These are phyloP conservation scores for Netelia melanura DNA, from an alignment of 2,888 invertebrate species.

Conservation along the genomic window DNA sequence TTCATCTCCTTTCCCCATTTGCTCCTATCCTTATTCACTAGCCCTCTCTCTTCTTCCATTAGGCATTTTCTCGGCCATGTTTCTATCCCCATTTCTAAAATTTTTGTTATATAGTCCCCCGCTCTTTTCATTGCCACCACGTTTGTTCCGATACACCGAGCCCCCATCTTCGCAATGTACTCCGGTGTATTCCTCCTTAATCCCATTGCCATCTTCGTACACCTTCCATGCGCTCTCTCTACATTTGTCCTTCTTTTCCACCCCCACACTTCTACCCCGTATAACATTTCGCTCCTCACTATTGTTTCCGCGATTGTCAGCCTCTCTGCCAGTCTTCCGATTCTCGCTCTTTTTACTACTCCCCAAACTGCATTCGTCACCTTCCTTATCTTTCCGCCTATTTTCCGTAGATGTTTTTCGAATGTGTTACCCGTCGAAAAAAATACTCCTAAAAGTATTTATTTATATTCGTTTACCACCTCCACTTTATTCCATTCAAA, in stretches of 20 bases:
- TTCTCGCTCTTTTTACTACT: too few species aligned
- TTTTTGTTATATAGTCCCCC: background rate
- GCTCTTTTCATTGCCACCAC: background rate
- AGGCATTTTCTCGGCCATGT: constrained; percentile 6
- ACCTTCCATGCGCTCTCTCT: constrained; percentile 29
- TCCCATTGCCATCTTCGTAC: constrained; percentile 13
- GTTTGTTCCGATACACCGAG: background rate
- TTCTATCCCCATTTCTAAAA: background rate
- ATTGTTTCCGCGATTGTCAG: constrained; percentile 38
- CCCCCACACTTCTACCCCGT: constrained; percentile 67
- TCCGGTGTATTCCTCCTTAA: constrained; percentile 25
- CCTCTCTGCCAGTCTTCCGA: too few species aligned
- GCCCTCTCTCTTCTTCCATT: background rate
- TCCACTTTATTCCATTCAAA: constrained; percentile 54
- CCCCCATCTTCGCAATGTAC: constrained; percentile 40
- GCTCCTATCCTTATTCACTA: background rate
- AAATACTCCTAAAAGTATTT: too few species aligned
- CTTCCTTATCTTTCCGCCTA: too few species aligned
- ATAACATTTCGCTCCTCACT: constrained; percentile 27
- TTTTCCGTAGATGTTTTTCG: background rate
- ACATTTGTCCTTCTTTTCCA: constrained; percentile 14
- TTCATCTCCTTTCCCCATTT: background rate
- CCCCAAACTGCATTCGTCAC: constrained; percentile 36
- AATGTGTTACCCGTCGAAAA: background rate
- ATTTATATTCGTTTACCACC: constrained; percentile 43